Evolutionary conservation across 2,113 vertebrate species (phyloP).

Genomic region (Perca flavescens): DNA sequence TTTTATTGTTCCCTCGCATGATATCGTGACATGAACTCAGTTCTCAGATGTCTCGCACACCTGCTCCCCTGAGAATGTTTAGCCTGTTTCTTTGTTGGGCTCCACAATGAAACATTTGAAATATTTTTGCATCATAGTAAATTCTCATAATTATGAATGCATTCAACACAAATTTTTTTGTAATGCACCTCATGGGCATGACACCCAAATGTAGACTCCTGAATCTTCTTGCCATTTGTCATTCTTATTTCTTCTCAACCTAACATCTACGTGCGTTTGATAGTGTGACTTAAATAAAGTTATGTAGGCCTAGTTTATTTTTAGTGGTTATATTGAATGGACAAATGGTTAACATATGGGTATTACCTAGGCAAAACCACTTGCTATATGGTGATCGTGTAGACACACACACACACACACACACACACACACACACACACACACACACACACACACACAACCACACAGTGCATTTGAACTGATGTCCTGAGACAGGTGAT

Average conservation of each 20-base stretch:
- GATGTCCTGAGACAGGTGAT: conserved; percentile 16
- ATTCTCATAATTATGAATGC: background rate
- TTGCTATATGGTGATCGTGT: too few species aligned
- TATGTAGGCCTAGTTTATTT: background rate
- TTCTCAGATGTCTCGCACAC: background rate
- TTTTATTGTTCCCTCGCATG: background rate
- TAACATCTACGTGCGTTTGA: background rate
- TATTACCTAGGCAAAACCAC: background rate
- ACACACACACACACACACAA: conserved; percentile 2
- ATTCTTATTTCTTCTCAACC: background rate
- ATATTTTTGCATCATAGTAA: background rate
- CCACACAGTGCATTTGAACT: background rate
- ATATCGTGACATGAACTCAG: background rate
- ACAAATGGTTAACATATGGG: background rate
- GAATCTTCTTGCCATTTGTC: background rate
- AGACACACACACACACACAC: background rate
- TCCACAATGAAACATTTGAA: background rate
- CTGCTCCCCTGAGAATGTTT: background rate
- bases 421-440: conserved; percentile 13
- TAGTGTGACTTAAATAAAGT: background rate
- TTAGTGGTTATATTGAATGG: background rate
- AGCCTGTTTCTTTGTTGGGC: background rate
- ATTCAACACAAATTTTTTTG: background rate
- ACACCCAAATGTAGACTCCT: background rate
- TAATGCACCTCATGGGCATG: background rate